Percentiles rank a stretch among this genome's conserved stretches.
These are phyloP conservation scores for Drosophila murphyi DNA, from an alignment of 1,140 invertebrate species.

Conservation along the genomic window DNA sequence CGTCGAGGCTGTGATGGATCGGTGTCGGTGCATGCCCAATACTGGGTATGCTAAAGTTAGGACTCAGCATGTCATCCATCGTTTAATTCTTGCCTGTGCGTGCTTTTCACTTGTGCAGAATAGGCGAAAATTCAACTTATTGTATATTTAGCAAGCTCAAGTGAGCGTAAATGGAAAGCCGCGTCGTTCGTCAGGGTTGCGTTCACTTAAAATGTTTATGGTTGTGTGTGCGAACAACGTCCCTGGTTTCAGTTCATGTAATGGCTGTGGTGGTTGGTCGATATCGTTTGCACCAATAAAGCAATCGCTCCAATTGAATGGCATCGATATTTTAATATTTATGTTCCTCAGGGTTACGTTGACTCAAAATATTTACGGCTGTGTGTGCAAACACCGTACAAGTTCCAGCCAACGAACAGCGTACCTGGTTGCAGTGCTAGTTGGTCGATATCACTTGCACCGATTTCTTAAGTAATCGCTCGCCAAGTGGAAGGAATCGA, in stretches of 20 bases:
- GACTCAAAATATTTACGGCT: not conserved
- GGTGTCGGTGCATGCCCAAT: constrained; percentile 90
- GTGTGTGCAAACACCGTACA: not conserved
- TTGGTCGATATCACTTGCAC: not conserved
- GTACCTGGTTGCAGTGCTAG: not conserved
- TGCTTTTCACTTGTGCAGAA: constrained; percentile 6
- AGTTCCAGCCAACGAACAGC: not conserved
- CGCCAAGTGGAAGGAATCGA: too few species aligned
- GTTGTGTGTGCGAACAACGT: not conserved
- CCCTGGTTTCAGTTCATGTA: not conserved
- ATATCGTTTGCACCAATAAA: not conserved
- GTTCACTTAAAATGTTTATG: not conserved
- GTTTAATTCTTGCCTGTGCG: not conserved
- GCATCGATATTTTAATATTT: not conserved
- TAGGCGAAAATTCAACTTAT: constrained; percentile 16
- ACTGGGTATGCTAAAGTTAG: constrained; percentile 94
- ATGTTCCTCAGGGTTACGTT: constrained; percentile 30
- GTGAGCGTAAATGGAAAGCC: constrained; percentile 43
- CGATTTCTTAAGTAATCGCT: too few species aligned
- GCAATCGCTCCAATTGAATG: not conserved
- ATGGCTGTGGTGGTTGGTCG: too few species aligned
- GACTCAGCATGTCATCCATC: constrained; percentile 94
- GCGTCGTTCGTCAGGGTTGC: constrained; percentile 44
- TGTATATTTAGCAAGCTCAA: not conserved
- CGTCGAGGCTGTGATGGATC: constrained; percentile 93